phyloP scores from a whole-genome alignment of 2,113 vertebrate species.

The Aldabrachelys gigantea region DNA sequence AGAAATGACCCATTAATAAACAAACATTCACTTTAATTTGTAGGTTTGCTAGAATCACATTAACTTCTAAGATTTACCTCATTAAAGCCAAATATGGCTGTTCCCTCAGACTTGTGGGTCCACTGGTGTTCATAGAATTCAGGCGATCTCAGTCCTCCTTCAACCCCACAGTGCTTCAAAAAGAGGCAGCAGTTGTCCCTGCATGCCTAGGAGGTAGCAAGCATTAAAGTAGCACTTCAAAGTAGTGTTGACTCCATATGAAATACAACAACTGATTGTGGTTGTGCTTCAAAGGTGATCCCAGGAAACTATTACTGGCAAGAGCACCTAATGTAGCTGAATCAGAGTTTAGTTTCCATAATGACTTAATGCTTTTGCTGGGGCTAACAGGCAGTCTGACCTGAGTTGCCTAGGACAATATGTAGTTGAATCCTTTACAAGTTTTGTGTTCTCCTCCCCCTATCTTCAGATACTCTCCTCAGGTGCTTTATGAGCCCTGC shows the following conservation, averaged over 20 bases:
- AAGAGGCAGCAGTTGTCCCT: background rate
- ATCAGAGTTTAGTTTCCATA: background rate
- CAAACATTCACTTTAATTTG: background rate
- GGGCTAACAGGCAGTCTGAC: background rate
- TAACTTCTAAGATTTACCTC: background rate
- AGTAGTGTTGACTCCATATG: background rate
- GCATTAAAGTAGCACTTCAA: background rate
- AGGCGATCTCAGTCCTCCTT: background rate
- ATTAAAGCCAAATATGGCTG: background rate
- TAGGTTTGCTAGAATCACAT: background rate
- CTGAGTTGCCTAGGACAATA: background rate
- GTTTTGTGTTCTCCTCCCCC: background rate
- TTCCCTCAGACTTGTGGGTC: background rate
- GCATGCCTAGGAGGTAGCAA: background rate
- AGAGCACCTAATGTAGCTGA: background rate
- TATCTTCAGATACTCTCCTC: slow-evolving; percentile 91
- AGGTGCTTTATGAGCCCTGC: slow-evolving; percentile 98
- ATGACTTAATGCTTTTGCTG: background rate
- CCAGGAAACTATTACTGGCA: background rate
- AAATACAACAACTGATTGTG: accelerated
- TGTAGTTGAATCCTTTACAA: background rate
- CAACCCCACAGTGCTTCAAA: background rate
- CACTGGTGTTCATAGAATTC: background rate
- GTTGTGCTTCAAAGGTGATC: background rate
- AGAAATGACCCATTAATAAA: background rate